Conservation (phyloP, 2,113 vertebrate genomes). For the Tychaedon coryphoeus region DNA sequence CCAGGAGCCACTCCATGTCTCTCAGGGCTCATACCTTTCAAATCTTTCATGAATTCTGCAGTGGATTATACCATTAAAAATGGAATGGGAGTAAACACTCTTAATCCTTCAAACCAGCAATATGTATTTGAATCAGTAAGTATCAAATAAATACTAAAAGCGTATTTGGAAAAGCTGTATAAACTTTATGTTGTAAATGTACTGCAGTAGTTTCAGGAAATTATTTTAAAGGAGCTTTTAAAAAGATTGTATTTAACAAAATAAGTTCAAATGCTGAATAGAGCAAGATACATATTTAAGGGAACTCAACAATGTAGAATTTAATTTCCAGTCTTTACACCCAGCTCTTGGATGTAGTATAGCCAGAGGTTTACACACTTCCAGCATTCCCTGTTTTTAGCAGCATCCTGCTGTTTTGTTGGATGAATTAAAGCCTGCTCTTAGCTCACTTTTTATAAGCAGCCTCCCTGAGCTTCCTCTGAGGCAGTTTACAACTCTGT, state of each 20-base stretch:
- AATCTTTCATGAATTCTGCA: not conserved
- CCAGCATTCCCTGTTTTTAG: not conserved
- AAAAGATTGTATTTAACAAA: not conserved
- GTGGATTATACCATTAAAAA: not conserved
- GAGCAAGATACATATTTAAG: not conserved
- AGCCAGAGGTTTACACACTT: not conserved
- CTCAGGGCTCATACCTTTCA: not conserved
- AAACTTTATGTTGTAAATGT: not conserved
- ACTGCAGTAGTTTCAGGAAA: not conserved
- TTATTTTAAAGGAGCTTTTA: not conserved
- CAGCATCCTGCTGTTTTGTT: not conserved
- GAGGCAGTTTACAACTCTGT: not conserved
- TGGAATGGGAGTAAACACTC: not conserved
- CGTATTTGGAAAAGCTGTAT: not conserved
- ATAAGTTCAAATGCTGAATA: not conserved
- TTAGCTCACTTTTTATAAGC: not conserved
- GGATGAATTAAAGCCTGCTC: not conserved
- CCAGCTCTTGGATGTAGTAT: not conserved
- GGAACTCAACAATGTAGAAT: not conserved
- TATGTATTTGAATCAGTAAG: not conserved
- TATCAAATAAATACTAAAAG: not conserved
- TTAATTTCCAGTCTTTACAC: not conserved
- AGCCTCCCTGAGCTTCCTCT: not conserved
- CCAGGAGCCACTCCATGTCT: rapidly evolving
- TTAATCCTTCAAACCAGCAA: not conserved